A percentile compares a stretch with the other conserved stretches of the same genome.
phyloP scores from a whole-genome alignment of 2,888 invertebrate genomes.

The Volucella inflata region DNA sequence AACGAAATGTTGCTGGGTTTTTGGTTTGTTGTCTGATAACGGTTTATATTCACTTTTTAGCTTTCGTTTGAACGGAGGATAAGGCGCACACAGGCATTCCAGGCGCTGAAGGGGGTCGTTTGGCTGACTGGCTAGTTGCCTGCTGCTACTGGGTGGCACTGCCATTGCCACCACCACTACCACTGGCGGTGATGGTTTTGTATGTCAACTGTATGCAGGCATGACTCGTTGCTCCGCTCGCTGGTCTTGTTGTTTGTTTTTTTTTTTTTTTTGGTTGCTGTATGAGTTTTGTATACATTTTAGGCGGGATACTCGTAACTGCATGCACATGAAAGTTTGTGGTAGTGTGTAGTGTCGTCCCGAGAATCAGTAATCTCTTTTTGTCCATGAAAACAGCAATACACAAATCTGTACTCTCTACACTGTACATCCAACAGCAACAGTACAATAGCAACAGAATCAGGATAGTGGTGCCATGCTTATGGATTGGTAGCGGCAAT shows the following conservation, averaged over 20 bases:
- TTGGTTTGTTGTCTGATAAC: conserved; percentile 75
- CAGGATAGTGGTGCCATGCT: neutral
- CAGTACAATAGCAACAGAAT: neutral
- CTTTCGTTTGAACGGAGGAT: conserved; percentile 72
- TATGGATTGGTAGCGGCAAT: conserved; percentile 9
- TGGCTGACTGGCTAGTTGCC: conserved; percentile 39
- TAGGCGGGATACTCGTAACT: conserved; percentile 67
- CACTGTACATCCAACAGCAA: neutral
- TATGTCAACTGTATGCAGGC: conserved; percentile 73
- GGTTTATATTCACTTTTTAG: conserved; percentile 76
- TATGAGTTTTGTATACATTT: conserved; percentile 41
- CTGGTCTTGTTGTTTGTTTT: no score
- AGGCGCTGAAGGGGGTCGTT: conserved; percentile 11
- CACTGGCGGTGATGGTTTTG: conserved; percentile 48
- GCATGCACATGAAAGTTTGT: conserved; percentile 68
- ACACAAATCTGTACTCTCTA: conserved; percentile 29
- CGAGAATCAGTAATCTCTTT: conserved; percentile 67
- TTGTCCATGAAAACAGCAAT: conserved; percentile 63
- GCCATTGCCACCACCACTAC: no score
- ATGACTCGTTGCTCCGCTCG: conserved; percentile 1
- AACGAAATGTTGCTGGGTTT: conserved; percentile 75
- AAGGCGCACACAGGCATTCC: conserved; percentile 48
- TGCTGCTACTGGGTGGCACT: conserved; percentile 1
- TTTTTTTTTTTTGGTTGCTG: conserved; percentile 32
- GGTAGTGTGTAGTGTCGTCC: conserved; percentile 61